Evolutionary conservation across 2,888 invertebrate species (phyloP), one percentile per base, ranked within the genome.

Genomic region (Rhogogaster chlorosoma): DNA sequence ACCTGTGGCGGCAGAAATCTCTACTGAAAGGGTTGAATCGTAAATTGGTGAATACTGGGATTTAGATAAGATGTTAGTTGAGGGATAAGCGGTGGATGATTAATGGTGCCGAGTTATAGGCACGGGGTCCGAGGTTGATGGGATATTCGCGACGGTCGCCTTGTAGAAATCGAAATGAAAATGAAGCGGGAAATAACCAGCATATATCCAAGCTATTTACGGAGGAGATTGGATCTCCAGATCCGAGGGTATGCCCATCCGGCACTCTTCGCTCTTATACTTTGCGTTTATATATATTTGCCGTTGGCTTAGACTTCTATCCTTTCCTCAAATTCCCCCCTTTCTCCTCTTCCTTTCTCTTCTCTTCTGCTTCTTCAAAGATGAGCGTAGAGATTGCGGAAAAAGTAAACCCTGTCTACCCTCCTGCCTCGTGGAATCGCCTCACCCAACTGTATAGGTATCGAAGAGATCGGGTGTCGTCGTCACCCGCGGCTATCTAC

Each of bases 131-230:
- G 29, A 67, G 10, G 26, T 29, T 67, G 67, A 12, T 67, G 67
- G 67, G 67, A 32, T 9, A 26, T 10, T 29, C 10, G 38, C 22
- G 26, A 15, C 42, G 38, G 22, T 42, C 12, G 75, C 29, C n/a
- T 29, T 49, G 29, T 26, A 32, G 32, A 77, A 77, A 77, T 77
- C 77, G 77, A 26, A 53, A 77, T 45, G 77, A 77, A 77, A 77
- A 45, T 77, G 29, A 77, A 26, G 29, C 18, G 77, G 49, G 77
- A 77, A 77, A 45, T 29, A 77, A 38, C 49, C 77, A 53, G 15
- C 77, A 42, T 73, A 73, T 73, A 73, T 42, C 49, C 18, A 4
- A 42, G 71, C 71, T 77, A 77, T 77, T 77, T 77, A 77, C 77
- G 77, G 15, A 77, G 49, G 77, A 53, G 49, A 77, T 77, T 77